A percentile compares a stretch with the other conserved stretches of the same genome.
phyloP scores from a whole-genome alignment of 92 coral and sea anemone genomes.

The Paragorgia papillata region DNA sequence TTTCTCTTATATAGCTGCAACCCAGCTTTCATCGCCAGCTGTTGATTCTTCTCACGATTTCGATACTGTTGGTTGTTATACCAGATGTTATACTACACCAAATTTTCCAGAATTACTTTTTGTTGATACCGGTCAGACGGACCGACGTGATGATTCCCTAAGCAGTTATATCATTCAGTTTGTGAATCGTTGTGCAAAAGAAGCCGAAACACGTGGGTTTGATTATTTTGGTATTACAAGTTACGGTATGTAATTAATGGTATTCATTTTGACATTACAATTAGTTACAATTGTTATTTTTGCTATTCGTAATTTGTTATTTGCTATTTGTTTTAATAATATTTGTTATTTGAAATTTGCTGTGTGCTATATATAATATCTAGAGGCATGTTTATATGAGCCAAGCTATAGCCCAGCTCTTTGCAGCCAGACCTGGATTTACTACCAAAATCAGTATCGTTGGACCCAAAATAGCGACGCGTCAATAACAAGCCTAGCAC shows the following conservation, averaged over 20 bases:
- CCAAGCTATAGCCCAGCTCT: not conserved
- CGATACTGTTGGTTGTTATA: constrained; percentile 27
- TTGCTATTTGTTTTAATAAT: no score
- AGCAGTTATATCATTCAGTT: constrained; percentile 9
- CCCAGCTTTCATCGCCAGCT: not conserved
- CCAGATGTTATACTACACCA: constrained; percentile 16
- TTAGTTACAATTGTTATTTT: no score
- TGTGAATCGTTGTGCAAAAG: constrained; percentile 28
- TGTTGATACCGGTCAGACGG: constrained; percentile 29
- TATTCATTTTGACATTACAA: no score
- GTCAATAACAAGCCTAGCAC: no score
- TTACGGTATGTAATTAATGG: constrained; percentile 1
- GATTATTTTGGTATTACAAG: constrained; percentile 32
- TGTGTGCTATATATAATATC: no score
- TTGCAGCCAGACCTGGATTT: not conserved
- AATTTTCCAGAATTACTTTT: constrained; percentile 24
- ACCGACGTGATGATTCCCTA: constrained; percentile 7
- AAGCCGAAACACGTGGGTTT: constrained; percentile 21
- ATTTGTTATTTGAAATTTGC: no score
- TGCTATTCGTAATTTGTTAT: no score
- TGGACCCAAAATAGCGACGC: no score
- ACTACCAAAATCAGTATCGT: no score
- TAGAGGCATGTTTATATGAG: not conserved
- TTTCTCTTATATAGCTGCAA: not conserved
- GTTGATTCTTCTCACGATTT: not conserved